Base-by-base conservation (phyloP, 2,797 vertebrate species). In the Pseudomugil tenellus region DNA sequence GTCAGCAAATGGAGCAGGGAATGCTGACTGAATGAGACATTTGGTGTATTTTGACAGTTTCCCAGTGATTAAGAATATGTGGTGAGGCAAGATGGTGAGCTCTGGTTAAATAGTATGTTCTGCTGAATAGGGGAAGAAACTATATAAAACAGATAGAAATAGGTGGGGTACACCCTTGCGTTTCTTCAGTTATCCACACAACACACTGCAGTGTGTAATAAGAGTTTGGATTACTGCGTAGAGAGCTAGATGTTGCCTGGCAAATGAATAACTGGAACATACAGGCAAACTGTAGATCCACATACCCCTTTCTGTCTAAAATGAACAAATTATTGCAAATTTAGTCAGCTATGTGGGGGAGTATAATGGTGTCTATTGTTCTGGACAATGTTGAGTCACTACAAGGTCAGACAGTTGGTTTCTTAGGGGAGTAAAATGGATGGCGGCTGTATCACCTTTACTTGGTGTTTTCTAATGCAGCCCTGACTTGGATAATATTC, bases 341-440 rank as follows among this genome's bases (percentile, higher is more conserved):
- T 75, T 51, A 69, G 35, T 86, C 81, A 75, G 80, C 80, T 87
- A 77, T 86, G 80, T 82, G 52, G 54, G 71, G 56, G 71, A 65
- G 74, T n/a, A 88, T 79, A 91, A 77, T 77, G 64, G 69, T 23
- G 56, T 58, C 75, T 72, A 81, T 90, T 88, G 83, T 90, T 82
- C 71, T 26, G 7, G 69, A 35, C 76, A 81, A 77, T 77, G 39
- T 74, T 59, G 41, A 63, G 63, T 64, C 53, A 28, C 63, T 66
- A 61, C 53, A 63, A 79, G 79, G 74, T 80, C 80, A 65, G 58
- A 28, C 49, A 46, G 62, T 66, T 72, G 61, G 51, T 65, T 32
- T 56, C 26, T 52, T 8, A 23, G 41, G 55, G n/a, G 52, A 2
- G 11, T 67, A 23, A 67, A 67, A 75, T 12, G 26, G 31, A 60